Evolutionary conservation across 1,140 invertebrate genomes (phyloP), one percentile per base, ranked within the genome.

Genomic region (Drosophila sturtevanti): DNA sequence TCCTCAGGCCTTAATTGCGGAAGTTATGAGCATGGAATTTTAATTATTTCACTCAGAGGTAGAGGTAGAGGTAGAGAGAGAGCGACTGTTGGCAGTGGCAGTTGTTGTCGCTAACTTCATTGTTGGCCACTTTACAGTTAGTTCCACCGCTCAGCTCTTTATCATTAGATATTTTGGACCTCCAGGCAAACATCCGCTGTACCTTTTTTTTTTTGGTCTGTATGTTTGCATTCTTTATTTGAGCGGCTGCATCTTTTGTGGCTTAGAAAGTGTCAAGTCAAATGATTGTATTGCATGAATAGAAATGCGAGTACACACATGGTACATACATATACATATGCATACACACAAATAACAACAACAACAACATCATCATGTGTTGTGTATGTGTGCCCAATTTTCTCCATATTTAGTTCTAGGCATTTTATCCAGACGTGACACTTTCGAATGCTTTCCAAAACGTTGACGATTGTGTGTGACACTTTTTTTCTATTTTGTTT

Each of bases 1-100:
- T 67, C 38, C 64, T 63, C 37, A 44, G 44, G 77, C 75, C 82
- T 89, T 87, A 87, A 87, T 87, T 87, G 82, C 82, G 82, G 82
- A 87, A 87, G 82, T 87, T 87, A 87, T 87, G 79, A 89, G 82
- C 84, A 79, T 82, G 84, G 82, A 87, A 87, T 87, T 89, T 87
- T 87, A 87, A 87, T 87, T 87, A 89, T 89, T 86, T 87, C 82
- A 82, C 72, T 79, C 60, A 71, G 48, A 38, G 18, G n/a, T n/a
- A n/a, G n/a, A n/a, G n/a, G n/a, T n/a, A n/a, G n/a, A n/a, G n/a
- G n/a, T n/a, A n/a, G n/a, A 71, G 48, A 38, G 18, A 71, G 48
- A 38, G 18, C 14, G 35, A 34, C 24, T 48, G 63, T 31, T 31
- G 27, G 27, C 27, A 31, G 27, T 31, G 27, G 27, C 27, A 31